Evolutionary conservation across 2,797 vertebrate species (phyloP), one percentile per base, ranked within the genome.

Genomic region (Masticophis lateralis): DNA sequence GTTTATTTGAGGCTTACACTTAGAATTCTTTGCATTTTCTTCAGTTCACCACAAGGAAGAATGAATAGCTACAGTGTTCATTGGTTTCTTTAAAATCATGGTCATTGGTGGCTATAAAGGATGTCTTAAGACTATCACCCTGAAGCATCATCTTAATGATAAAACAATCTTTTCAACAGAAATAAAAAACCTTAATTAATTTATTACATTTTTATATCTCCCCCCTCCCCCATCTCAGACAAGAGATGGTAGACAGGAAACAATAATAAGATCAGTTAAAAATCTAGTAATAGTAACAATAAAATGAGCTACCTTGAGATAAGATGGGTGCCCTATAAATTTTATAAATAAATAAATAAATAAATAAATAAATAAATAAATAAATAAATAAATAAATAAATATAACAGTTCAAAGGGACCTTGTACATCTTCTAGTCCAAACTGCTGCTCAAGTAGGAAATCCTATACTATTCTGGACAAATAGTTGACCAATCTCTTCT

Each of bases 21-120:
- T 25, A 47, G 20, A 83, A 83, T 25, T 37, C 10, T 47, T 83
- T 5, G 10, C 74, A 83, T 83, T 83, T 83, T 3, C 87, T 53
- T 25, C 51, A 28, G 27, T 28, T 22, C 0, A 0, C 43, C 86
- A 86, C 0, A 0, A 56, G 0, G 28, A 1, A 0, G 90, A 69
- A 32, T 27, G 32, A 92, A 90, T 60, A 89, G 0, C 14, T 43
- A 61, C 13, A 6, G 0, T 0, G 0, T 89, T 47, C 79, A 59
- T 53, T 51, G 8, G 4, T 27, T 47, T 79, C 8, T 8, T 32
- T 20, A n/a, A 47, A 59, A 12, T 51, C 4, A 5, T n/a, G 2
- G 16, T 53, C 55, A 18, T 66, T 88, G 13, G 18, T 20, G 43
- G 63, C 43, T 16, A 57, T 22, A 56, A 20, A 4, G 28, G 37